Evolutionary conservation across 2,113 vertebrate genomes (phyloP).

Genomic region (Engystomops pustulosus): DNA sequence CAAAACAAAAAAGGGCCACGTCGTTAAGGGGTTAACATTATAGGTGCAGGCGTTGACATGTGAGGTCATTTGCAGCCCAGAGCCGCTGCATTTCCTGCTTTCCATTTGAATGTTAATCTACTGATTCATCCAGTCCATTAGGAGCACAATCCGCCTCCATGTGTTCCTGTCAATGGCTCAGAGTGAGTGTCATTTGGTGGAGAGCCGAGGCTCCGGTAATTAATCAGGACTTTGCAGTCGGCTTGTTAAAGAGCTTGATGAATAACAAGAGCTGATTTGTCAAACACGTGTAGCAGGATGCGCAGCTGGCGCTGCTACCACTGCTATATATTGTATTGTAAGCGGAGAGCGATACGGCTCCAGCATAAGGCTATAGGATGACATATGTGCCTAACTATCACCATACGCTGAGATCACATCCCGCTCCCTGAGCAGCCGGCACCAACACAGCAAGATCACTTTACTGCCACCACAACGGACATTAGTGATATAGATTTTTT

Average conservation of each 20-base stretch:
- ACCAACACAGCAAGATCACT: background rate
- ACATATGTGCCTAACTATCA: background rate
- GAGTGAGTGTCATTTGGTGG: constrained; percentile 25
- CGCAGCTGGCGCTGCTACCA: background rate
- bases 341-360: background rate
- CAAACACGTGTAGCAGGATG: background rate
- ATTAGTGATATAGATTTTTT: background rate
- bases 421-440: background rate
- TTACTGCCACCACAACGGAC: background rate
- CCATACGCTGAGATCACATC: background rate
- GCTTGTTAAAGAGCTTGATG: constrained; percentile 43
- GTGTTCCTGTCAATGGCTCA: background rate
- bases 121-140: constrained; percentile 30
- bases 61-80: background rate
- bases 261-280: constrained; percentile 31
- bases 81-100: background rate
- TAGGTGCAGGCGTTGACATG: background rate
- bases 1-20: too few species aligned
- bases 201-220: background rate
- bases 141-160: background rate
- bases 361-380: background rate
- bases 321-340: background rate
- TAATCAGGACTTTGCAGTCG: constrained; percentile 17
- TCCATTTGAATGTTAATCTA: constrained; percentile 3
- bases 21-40: too few species aligned